These are phyloP conservation scores for Chymomyza procnemis DNA, from an alignment of 2,888 invertebrate genomes.

Conservation along the genomic window DNA sequence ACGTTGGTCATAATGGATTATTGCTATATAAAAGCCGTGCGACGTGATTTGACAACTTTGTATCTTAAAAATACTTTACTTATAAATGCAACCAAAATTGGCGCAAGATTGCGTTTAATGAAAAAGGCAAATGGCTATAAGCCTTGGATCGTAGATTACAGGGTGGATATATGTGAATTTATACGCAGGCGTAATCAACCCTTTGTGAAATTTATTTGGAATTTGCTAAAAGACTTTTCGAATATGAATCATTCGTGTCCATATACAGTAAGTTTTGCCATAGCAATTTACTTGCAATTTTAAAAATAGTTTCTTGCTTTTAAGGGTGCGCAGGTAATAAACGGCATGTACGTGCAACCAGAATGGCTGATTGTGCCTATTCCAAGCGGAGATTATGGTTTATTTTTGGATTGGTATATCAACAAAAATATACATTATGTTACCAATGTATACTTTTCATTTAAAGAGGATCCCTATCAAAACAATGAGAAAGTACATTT, in stretches of 20 bases:
- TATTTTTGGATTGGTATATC: constrained; percentile 6
- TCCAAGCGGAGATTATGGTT: constrained; percentile 22
- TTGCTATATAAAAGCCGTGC: neutral
- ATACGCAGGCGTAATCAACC: constrained; percentile 9
- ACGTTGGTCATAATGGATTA: neutral
- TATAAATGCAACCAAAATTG: neutral
- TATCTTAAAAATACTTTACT: neutral
- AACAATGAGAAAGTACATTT: neutral
- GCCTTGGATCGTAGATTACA: constrained; percentile 24
- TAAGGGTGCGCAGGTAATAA: constrained; percentile 15
- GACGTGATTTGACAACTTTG: neutral
- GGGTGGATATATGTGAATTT: constrained; percentile 16
- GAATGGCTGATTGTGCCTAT: constrained; percentile 17
- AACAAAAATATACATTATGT: neutral
- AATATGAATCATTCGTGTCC: constrained; percentile 36
- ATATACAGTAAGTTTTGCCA: constrained; percentile 17
- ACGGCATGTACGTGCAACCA: constrained; percentile 22
- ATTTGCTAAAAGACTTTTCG: constrained; percentile 8
- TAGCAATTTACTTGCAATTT: no score
- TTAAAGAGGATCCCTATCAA: neutral
- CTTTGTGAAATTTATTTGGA: constrained; percentile 5
- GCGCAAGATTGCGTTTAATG: neutral
- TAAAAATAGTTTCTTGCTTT: neutral
- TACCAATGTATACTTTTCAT: constrained; percentile 17
- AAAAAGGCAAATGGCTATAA: neutral